phyloP scores from a whole-genome alignment of 2,113 vertebrate genomes.

The Rhea pennata region DNA sequence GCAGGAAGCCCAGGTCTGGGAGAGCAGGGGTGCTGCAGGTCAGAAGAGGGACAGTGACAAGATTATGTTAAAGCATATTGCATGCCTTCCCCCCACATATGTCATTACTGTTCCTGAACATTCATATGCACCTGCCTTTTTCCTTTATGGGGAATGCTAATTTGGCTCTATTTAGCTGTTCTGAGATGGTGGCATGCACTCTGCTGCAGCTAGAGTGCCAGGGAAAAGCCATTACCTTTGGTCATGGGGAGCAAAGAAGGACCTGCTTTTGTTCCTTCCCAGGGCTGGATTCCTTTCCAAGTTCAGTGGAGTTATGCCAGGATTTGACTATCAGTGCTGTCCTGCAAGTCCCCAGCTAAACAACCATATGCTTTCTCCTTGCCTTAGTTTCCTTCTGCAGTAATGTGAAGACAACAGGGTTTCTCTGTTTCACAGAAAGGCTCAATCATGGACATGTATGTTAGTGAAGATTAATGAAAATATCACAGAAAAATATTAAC shows the following conservation, averaged over 20 bases:
- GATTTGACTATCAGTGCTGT: neutral
- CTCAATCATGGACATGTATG: neutral
- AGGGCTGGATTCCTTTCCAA: neutral
- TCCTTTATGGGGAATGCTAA: neutral
- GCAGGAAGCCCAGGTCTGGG: neutral
- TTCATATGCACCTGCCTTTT: neutral
- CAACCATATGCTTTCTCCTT: neutral
- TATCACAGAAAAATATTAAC: neutral
- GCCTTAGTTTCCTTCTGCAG: neutral
- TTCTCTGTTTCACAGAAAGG: neutral
- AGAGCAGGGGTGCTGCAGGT: neutral
- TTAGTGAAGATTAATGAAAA: neutral
- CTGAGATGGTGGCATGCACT: neutral
- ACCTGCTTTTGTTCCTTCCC: neutral
- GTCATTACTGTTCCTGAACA: neutral
- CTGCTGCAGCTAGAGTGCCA: neutral
- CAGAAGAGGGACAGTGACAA: neutral
- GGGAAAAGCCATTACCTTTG: neutral
- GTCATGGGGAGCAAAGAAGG: neutral
- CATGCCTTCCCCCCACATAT: neutral
- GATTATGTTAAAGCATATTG: neutral
- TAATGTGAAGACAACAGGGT: neutral
- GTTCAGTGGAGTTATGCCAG: neutral
- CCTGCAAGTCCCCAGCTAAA: neutral
- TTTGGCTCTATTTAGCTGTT: neutral